Evolutionary conservation across 1,140 invertebrate genomes (phyloP), one percentile per base, ranked within the genome.

Genomic region (Linepithema humile): DNA sequence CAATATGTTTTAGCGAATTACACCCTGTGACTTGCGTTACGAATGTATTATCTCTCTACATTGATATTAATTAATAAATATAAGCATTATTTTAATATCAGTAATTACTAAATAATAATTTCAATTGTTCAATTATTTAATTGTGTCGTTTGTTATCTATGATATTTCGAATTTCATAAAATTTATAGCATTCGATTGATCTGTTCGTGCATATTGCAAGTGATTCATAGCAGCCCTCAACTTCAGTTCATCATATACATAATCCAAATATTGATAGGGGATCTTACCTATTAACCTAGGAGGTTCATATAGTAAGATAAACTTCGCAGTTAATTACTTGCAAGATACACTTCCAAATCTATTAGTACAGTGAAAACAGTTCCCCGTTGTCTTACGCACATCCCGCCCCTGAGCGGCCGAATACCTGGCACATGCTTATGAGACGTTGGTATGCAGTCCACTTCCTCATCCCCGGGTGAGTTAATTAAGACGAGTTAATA

Each of bases 301-400:
- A 55, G 38, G 7, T 55, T 70, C 35, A 35, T 32, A 40, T 29
- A 55, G 62, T 35, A 80, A 80, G 75, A 80, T 80, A 80, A 80
- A 80, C 75, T 48, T 4, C 5, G 26, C 75, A 70, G 64, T 80
- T 70, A 80, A 80, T 80, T 80, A 80, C 64, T 80, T 70, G 62
- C 48, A 80, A 80, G 75, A 80, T 80, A 80, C 35, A 69, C 64
- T 69, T 43, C 32, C 64, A 80, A 80, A 80, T 80, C 64, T 80
- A 80, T 80, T 80, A 80, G 75, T 43, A 55, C 45, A 20, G 64
- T 55, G 75, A 80, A 80, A 80, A 80, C 50, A 70, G 64, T 80
- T 32, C 48, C 35, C 55, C 64, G 23, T 80, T 80, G 64, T 80
- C 75, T 80, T 80, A 69, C 38, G 64, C 48, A 55, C 9, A 57